These are phyloP conservation scores for Agapornis canus DNA, from an alignment of 2,797 vertebrate species.

Conservation along the genomic window DNA sequence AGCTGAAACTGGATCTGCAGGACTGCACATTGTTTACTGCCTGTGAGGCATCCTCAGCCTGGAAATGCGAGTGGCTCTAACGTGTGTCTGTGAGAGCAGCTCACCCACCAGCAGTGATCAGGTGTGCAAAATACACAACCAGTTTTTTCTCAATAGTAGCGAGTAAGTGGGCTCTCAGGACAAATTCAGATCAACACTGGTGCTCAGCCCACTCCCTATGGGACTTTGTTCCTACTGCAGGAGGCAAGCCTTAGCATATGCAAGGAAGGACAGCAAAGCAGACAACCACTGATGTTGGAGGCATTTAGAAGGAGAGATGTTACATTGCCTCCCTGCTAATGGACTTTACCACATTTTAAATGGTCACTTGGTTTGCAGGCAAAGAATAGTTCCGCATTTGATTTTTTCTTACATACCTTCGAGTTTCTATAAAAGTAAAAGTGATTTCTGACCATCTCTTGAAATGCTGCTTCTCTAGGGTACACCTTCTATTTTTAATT, in stretches of 20 bases:
- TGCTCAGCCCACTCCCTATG: background rate
- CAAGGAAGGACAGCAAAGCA: background rate
- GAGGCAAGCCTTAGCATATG: background rate
- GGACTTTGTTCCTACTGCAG: background rate
- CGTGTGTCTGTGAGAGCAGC: background rate
- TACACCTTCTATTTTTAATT: background rate
- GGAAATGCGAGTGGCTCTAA: background rate
- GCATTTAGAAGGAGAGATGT: background rate
- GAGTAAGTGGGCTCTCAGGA: background rate
- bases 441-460: background rate
- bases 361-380: background rate
- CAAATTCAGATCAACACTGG: background rate
- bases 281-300: background rate
- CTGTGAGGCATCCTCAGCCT: background rate
- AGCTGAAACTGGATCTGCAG: background rate
- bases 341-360: background rate
- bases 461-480: background rate
- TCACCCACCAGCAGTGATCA: background rate
- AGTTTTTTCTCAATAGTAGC: background rate
- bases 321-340: background rate
- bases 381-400: background rate
- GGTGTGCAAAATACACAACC: accelerated
- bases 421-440: background rate
- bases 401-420: background rate
- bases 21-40: background rate